phyloP scores from a whole-genome alignment of 2,113 vertebrate species.

The Petaurus breviceps region DNA sequence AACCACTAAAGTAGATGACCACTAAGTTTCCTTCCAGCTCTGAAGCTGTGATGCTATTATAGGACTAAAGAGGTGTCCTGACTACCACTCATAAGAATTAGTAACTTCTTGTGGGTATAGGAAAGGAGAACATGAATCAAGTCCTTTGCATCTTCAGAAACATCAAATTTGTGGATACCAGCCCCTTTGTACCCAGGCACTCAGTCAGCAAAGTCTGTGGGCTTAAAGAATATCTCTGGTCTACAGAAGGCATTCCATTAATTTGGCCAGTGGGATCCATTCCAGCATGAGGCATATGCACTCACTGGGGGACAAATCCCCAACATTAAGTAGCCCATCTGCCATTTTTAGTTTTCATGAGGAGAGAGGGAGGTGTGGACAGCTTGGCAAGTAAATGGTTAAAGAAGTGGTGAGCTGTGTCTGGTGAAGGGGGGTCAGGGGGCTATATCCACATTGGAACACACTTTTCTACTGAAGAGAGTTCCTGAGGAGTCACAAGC shows the following conservation, averaged over 20 bases:
- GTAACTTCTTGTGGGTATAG: neutral
- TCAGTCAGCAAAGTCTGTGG: neutral
- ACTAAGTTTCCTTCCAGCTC: neutral
- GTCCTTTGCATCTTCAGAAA: neutral
- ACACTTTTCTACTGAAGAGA: neutral
- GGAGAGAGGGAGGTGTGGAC: neutral
- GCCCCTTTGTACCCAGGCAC: neutral
- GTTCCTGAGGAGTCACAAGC: neutral
- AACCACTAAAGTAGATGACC: neutral
- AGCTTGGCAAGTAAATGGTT: slow-evolving; percentile 29
- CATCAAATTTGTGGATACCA: neutral
- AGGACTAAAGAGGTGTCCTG: neutral
- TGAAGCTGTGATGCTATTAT: neutral
- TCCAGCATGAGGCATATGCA: slow-evolving; percentile 19
- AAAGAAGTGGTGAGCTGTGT: neutral
- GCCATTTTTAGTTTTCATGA: slow-evolving; percentile 39
- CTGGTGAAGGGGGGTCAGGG: neutral
- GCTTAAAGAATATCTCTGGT: slow-evolving; percentile 8
- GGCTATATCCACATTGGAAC: neutral
- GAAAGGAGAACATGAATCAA: neutral
- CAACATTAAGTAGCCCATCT: slow-evolving; percentile 51
- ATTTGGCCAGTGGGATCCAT: neutral
- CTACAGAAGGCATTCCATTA: neutral
- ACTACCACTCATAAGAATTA: neutral
- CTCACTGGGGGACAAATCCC: slow-evolving; percentile 59